phyloP scores from a whole-genome alignment of 2,113 vertebrate genomes.

The Pleuronectes platessa region DNA sequence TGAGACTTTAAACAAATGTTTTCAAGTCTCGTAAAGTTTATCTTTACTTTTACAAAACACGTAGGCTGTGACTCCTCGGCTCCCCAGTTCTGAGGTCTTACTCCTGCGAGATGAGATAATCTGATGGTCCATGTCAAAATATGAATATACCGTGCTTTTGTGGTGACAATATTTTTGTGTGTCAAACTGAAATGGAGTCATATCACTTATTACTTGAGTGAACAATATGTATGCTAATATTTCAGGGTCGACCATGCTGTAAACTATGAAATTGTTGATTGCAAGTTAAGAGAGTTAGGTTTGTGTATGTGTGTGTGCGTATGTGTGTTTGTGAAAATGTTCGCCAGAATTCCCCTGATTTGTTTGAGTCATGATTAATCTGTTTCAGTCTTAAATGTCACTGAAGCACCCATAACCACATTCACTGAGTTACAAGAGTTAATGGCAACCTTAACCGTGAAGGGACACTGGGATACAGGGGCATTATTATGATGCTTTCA shows the following conservation, averaged over 20 bases:
- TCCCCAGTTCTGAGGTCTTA: not conserved
- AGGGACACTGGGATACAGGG: too few species aligned
- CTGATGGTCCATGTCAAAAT: not conserved
- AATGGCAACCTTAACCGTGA: too few species aligned
- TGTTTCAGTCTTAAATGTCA: not conserved
- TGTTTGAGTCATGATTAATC: not conserved
- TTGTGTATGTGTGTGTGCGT: constrained; percentile 16
- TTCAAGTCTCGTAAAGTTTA: not conserved
- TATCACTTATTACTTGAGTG: not conserved
- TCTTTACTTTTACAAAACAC: constrained; percentile 1
- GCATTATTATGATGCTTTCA: too few species aligned
- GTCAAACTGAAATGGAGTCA: constrained; percentile 22
- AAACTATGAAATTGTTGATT: constrained; percentile 56
- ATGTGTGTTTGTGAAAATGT: not conserved
- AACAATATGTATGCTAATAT: constrained; percentile 35
- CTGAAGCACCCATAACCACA: too few species aligned
- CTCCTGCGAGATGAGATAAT: not conserved
- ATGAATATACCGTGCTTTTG: not conserved
- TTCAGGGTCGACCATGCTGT: constrained; percentile 18
- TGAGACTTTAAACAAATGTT: constrained; percentile 21
- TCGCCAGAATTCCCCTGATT: too few species aligned
- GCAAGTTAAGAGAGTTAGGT: constrained; percentile 28
- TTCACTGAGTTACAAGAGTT: too few species aligned
- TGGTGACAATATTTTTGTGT: not conserved
- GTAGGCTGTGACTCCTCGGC: constrained; percentile 14